A percentile compares a stretch with the other conserved stretches of the same genome.
phyloP scores from a whole-genome alignment of 30 jellyfish, hydroid and myxozoan genomes.

The Pelagia noctiluca region DNA sequence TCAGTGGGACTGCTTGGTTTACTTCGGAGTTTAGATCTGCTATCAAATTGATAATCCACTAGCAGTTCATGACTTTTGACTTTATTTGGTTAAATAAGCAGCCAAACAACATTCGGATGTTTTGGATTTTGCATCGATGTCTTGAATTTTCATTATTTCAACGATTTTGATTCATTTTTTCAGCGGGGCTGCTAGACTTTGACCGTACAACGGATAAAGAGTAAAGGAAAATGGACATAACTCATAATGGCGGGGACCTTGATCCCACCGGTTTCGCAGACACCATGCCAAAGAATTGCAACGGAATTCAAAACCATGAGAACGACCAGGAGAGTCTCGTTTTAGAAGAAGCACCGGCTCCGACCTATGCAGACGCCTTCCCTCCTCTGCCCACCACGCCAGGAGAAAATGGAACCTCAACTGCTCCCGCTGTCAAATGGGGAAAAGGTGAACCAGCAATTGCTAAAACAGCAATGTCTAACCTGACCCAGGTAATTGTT shows the following conservation, averaged over 20 bases:
- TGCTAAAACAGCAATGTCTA: conserved; percentile 40
- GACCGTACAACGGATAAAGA: conserved; percentile 98
- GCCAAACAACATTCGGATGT: too few species aligned
- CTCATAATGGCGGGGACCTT: conserved; percentile 63
- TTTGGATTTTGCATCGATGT: too few species aligned
- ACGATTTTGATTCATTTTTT: conserved; percentile 1
- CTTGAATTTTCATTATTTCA: not conserved
- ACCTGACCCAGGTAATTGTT: conserved; percentile 64
- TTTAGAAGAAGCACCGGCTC: conserved; percentile 75
- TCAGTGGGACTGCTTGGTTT: too few species aligned
- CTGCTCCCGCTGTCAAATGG: conserved; percentile 70
- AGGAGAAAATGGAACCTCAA: conserved; percentile 33
- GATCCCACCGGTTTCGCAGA: conserved; percentile 72
- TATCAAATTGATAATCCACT: too few species aligned
- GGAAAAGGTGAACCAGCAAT: conserved; percentile 44
- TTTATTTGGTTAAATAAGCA: too few species aligned
- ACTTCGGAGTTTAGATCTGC: too few species aligned
- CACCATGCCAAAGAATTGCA: conserved; percentile 55
- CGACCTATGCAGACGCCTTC: conserved; percentile 99
- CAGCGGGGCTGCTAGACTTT: conserved; percentile 98
- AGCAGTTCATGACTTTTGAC: too few species aligned
- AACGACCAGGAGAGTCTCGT: conserved; percentile 14
- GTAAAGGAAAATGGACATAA: conserved; percentile 89
- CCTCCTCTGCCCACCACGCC: conserved; percentile 96
- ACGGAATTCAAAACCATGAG: conserved; percentile 58